Base-by-base conservation (phyloP, 2,797 vertebrate genomes). In the Sebastolobus alascanus region DNA sequence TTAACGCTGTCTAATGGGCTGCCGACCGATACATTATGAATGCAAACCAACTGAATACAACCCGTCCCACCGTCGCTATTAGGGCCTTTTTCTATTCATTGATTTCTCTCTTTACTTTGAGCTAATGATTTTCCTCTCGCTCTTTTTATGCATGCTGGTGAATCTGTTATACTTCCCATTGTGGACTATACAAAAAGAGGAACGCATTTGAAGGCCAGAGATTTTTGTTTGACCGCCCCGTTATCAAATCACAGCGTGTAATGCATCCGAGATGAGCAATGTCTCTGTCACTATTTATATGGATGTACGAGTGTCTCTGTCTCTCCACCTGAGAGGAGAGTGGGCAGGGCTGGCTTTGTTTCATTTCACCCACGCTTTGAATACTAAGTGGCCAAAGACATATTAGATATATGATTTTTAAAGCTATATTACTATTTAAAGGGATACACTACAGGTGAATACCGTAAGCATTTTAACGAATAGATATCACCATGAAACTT, bases 1-100 rank as follows among this genome's bases (percentile, higher is more conserved):
- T 94, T 89, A 93, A 89, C 72, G 85, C 86, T 81, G 84, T 90
- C 87, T 95, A 95, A 96, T 95, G 93, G 92, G 80, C 90, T 92
- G 90, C 92, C 93, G 89, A 74, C 78, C 83, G 77, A 83, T 93
- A 91, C 85, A 94, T 94, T 94, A 92, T 92, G 84, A 94, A 95
- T 94, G 90, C 86, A 88, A 80, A 92, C 73, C 79, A 87, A 68
- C 84, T 77, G 73, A 82, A 86, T 74, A 74, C 83, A 85, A 86
- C 79, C 68, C 46, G 31, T 84, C 79, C 79, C 84, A 59, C 64
- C 56, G 58, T 46, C n/a, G 68, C 91, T 90, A 86, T 92, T 93
- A 90, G 77, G 55, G 78, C 77, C 78, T 78, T 85, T 92, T 93
- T 92, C 78, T 91, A 90, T 77, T 85, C 85, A 92, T 92, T 85